A percentile compares a stretch with the other conserved stretches of the same genome.
Evolutionary conservation across 2,888 invertebrate genomes (phyloP).

Genomic region (Junonia oenone): DNA sequence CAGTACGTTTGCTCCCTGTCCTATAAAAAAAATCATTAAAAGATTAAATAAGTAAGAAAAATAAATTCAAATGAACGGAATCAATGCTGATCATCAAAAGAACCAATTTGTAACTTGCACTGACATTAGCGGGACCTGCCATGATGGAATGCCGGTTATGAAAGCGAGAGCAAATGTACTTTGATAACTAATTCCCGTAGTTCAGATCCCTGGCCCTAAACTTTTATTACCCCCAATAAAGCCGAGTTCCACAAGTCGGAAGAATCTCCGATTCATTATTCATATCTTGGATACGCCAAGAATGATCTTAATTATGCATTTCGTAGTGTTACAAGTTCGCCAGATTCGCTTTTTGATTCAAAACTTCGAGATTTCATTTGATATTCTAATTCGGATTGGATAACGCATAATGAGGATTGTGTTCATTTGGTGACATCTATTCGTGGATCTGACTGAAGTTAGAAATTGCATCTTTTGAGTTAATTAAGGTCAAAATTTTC

Average conservation of each 20-base stretch:
- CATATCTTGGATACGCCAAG: constrained; percentile 34
- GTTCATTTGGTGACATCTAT: constrained; percentile 2
- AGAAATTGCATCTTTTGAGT: not conserved
- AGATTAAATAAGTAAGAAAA: no score
- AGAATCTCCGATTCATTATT: constrained; percentile 41
- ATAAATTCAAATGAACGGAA: not conserved
- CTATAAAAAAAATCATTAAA: no score
- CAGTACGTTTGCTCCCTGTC: no score
- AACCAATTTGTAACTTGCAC: not conserved
- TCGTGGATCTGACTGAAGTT: not conserved
- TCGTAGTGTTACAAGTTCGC: constrained; percentile 27
- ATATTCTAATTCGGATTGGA: constrained; percentile 28
- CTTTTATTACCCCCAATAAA: constrained; percentile 46
- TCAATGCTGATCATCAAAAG: not conserved
- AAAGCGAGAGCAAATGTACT: constrained; percentile 32
- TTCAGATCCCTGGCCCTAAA: constrained; percentile 36
- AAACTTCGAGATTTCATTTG: constrained; percentile 30
- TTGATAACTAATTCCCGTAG: constrained; percentile 31
- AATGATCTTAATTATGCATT: constrained; percentile 33
- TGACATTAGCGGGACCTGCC: not conserved
- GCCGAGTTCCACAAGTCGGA: constrained; percentile 37
- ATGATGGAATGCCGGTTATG: constrained; percentile 21
- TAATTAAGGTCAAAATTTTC: no score
- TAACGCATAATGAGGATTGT: constrained; percentile 8
- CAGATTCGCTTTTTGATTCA: constrained; percentile 27